A percentile compares a stretch with the other conserved stretches of the same genome.
These are phyloP conservation scores for Mantis religiosa DNA, from an alignment of 2,888 invertebrate species.

Conservation along the genomic window DNA sequence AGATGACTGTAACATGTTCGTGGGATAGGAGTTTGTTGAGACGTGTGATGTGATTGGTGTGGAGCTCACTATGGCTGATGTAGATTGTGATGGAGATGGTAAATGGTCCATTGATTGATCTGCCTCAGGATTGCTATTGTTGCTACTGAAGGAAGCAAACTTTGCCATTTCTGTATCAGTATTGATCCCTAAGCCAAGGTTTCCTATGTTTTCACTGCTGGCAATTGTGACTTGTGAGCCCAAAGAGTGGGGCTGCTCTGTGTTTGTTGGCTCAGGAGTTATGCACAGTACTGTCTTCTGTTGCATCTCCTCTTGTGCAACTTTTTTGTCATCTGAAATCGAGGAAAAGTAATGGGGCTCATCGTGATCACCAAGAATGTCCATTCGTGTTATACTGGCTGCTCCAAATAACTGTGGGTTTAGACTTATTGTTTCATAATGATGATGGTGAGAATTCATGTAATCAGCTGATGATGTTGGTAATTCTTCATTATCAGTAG, in stretches of 20 bases:
- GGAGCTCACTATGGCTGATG: slow-evolving; percentile 8
- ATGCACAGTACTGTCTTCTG: slow-evolving; percentile 20
- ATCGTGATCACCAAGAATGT: not conserved
- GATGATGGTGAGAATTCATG: not conserved
- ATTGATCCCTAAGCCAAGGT: not conserved
- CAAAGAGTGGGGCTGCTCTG: not conserved
- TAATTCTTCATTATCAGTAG: not conserved
- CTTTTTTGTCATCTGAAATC: not conserved
- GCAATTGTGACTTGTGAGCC: slow-evolving; percentile 12
- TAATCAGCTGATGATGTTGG: not conserved
- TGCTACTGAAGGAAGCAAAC: no score
- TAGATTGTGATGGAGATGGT: not conserved
- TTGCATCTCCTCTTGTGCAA: not conserved
- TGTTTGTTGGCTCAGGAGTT: slow-evolving; percentile 14
- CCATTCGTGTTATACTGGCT: not conserved
- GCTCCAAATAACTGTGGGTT: not conserved
- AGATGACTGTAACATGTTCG: slow-evolving; percentile 23
- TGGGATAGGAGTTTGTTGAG: not conserved
- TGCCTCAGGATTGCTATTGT: not conserved
- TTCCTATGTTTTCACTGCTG: not conserved
- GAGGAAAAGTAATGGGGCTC: not conserved
- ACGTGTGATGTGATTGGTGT: slow-evolving; percentile 20
- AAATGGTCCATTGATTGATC: not conserved
- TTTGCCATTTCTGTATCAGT: not conserved
- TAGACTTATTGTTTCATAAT: not conserved